Evolutionary conservation across 2,888 invertebrate species (phyloP).

Genomic region (Amphimallon solstitiale): DNA sequence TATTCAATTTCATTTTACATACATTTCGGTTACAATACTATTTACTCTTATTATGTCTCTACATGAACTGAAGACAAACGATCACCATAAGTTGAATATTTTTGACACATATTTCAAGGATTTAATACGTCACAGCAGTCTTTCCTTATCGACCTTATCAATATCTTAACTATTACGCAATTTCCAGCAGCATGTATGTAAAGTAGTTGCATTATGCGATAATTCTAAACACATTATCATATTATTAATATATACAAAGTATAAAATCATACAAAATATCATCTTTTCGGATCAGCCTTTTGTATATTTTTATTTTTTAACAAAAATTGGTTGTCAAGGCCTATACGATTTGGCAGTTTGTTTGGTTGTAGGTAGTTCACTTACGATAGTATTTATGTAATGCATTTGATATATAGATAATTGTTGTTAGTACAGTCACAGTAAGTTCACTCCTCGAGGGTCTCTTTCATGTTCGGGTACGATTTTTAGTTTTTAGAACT

Average conservation of each 20-base stretch:
- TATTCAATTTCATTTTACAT: conserved; percentile 22
- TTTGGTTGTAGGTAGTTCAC: conserved; percentile 11
- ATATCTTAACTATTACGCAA: not conserved
- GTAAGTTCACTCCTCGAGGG: no score
- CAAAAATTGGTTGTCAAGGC: conserved; percentile 11
- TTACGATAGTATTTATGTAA: not conserved
- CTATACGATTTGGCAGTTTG: conserved; percentile 13
- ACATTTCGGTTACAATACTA: conserved; percentile 21
- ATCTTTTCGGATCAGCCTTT: conserved; percentile 22
- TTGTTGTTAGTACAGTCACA: not conserved
- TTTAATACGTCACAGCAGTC: conserved; percentile 7
- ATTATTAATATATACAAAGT: conserved; percentile 18
- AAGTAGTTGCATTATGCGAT: not conserved
- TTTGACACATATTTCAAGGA: conserved; percentile 1
- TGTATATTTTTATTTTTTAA: conserved; percentile 2
- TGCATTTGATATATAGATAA: not conserved
- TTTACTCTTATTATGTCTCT: conserved; percentile 7
- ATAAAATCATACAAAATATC: conserved; percentile 31
- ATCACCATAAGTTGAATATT: not conserved
- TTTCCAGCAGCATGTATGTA: no score
- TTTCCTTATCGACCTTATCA: not conserved
- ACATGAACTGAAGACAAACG: not conserved
- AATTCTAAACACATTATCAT: not conserved
- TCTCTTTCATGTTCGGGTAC: no score
- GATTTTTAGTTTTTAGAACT: no score